A percentile compares a stretch with the other conserved stretches of the same genome.
phyloP scores from a whole-genome alignment of 2,797 vertebrate species.

The Emydoidea blandingii region DNA sequence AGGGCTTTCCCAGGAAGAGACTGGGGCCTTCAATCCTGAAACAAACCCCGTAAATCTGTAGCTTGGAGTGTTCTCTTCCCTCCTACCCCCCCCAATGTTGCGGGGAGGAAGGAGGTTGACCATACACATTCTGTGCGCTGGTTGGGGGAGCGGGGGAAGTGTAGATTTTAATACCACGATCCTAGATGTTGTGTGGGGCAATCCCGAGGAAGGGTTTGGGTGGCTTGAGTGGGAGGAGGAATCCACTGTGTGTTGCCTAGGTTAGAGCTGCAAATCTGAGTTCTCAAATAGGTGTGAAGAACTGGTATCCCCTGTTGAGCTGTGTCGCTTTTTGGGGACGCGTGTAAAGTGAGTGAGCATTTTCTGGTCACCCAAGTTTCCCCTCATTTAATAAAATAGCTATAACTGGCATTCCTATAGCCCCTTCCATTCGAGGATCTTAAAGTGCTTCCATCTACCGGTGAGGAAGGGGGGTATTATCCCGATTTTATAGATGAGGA shows the following conservation, averaged over 20 bases:
- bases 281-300: neutral
- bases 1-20: neutral
- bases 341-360: neutral
- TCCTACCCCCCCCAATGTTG: neutral
- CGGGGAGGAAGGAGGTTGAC: neutral
- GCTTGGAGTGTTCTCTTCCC: neutral
- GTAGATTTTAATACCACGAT: neutral
- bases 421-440: neutral
- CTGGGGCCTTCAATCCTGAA: neutral
- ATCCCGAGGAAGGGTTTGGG: neutral
- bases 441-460: neutral
- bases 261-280: neutral
- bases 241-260: neutral
- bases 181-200: neutral
- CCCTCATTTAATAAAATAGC: neutral
- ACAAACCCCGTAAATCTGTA: neutral
- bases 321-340: neutral
- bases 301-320: neutral
- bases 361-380: neutral
- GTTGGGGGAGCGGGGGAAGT: neutral
- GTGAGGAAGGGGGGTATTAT: neutral
- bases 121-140: neutral
- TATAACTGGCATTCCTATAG: neutral
- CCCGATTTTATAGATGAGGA: neutral
- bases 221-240: rapidly evolving